Conservation (phyloP, 2,113 vertebrate genomes). For the Nyctereutes procyonoides region DNA sequence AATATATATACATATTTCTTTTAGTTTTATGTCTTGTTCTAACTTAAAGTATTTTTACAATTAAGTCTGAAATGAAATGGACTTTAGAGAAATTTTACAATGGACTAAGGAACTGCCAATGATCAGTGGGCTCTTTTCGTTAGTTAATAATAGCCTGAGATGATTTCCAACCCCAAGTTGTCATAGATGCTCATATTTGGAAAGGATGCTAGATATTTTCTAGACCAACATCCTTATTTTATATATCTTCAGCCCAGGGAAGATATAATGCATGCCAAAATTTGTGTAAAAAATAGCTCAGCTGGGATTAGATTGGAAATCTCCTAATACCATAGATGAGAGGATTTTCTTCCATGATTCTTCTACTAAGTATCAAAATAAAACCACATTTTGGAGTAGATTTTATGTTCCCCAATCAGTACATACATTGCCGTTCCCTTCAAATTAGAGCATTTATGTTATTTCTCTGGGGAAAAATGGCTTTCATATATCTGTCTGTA, state of each 20-base stretch:
- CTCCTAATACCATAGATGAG: background rate
- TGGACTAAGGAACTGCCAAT: background rate
- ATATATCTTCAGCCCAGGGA: background rate
- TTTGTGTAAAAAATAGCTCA: background rate
- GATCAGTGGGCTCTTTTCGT: background rate
- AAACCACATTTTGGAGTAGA: background rate
- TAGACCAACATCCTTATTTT: background rate
- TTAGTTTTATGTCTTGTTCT: background rate
- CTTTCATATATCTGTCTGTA: background rate
- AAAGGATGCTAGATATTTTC: background rate
- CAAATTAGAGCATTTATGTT: background rate
- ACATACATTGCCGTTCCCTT: background rate
- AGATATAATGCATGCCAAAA: background rate
- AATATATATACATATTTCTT: too few species aligned
- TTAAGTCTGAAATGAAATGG: background rate
- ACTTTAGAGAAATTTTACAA: background rate
- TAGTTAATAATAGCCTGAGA: background rate
- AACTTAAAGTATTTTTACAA: background rate
- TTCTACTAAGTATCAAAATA: background rate
- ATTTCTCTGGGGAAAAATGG: background rate
- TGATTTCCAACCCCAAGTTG: background rate
- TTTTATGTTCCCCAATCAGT: background rate
- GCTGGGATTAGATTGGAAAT: background rate
- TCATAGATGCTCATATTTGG: background rate
- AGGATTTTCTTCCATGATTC: background rate